Evolutionary conservation across 2,113 vertebrate genomes (phyloP).

Genomic region (Rhabdomys dilectus): DNA sequence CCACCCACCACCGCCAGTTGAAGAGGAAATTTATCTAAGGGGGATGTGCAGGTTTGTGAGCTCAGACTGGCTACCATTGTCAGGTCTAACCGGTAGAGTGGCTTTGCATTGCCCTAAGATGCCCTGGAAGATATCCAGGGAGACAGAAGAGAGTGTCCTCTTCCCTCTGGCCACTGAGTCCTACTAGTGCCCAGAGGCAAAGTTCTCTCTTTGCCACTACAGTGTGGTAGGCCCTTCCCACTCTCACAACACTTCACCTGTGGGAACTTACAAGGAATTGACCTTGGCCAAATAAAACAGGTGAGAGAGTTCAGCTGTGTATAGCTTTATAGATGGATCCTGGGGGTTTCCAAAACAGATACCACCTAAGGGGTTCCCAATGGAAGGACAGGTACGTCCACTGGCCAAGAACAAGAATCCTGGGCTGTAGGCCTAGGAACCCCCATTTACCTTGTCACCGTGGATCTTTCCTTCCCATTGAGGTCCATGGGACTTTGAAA

Average conservation of each 20-base stretch:
- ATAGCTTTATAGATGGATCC: not conserved
- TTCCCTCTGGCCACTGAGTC: not conserved
- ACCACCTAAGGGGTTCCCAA: not conserved
- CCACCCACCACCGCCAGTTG: no score
- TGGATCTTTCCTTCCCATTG: no score
- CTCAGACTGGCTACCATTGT: not conserved
- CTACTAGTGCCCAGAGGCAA: not conserved
- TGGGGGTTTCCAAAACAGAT: not conserved
- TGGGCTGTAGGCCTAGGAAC: not conserved
- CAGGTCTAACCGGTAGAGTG: not conserved
- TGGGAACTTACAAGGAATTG: not conserved
- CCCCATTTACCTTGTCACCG: not conserved
- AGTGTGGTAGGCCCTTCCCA: not conserved
- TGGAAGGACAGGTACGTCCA: not conserved
- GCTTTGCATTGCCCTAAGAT: conserved; percentile 19
- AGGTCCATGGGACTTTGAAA: not conserved
- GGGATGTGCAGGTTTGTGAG: not conserved
- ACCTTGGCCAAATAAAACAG: conserved; percentile 35
- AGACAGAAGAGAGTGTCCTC: not conserved
- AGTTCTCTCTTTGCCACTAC: conserved; percentile 5
- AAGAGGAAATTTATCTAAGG: not conserved
- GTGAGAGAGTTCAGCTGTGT: not conserved
- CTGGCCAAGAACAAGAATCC: not conserved
- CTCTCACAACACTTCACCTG: not conserved
- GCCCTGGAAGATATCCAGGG: not conserved